A percentile compares a stretch with the other conserved stretches of the same genome.
phyloP scores from a whole-genome alignment of 2,888 invertebrate species.

The Candidula unifasciata region DNA sequence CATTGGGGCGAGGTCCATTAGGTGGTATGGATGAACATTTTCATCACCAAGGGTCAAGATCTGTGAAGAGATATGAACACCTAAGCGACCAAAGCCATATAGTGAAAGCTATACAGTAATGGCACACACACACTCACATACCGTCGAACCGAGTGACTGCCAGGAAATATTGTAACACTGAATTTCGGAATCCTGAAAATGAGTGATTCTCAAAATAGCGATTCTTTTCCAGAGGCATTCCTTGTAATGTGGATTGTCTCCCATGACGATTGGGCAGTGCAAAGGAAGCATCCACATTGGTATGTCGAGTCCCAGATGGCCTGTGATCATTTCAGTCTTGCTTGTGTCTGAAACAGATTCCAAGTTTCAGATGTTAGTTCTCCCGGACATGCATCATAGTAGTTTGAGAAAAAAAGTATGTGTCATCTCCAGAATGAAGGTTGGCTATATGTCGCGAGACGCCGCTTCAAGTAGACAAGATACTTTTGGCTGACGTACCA shows the following conservation, averaged over 20 bases:
- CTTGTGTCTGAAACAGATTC: conserved; percentile 12
- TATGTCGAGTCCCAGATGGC: conserved; percentile 61
- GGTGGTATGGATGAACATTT: too few species aligned
- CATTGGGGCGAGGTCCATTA: too few species aligned
- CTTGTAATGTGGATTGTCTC: conserved; percentile 61
- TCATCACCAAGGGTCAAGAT: too few species aligned
- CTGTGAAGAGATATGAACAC: too few species aligned
- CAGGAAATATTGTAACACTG: conserved; percentile 90
- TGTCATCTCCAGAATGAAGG: too few species aligned
- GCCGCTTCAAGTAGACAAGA: too few species aligned
- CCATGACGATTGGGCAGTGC: conserved; percentile 63
- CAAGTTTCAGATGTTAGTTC: neutral
- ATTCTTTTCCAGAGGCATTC: conserved; percentile 68
- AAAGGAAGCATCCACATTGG: conserved; percentile 68
- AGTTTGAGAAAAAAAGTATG: too few species aligned
- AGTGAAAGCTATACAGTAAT: neutral
- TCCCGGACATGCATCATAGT: too few species aligned
- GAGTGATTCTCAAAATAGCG: conserved; percentile 63
- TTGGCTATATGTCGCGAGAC: too few species aligned
- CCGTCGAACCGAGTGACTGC: conserved; percentile 83
- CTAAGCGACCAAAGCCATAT: neutral
- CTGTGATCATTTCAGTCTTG: neutral
- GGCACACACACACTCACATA: conserved; percentile 33
- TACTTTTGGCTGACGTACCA: too few species aligned
- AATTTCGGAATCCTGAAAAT: conserved; percentile 57